These are phyloP conservation scores for Nanger granti DNA, from an alignment of 2,113 vertebrate species.

Conservation along the genomic window DNA sequence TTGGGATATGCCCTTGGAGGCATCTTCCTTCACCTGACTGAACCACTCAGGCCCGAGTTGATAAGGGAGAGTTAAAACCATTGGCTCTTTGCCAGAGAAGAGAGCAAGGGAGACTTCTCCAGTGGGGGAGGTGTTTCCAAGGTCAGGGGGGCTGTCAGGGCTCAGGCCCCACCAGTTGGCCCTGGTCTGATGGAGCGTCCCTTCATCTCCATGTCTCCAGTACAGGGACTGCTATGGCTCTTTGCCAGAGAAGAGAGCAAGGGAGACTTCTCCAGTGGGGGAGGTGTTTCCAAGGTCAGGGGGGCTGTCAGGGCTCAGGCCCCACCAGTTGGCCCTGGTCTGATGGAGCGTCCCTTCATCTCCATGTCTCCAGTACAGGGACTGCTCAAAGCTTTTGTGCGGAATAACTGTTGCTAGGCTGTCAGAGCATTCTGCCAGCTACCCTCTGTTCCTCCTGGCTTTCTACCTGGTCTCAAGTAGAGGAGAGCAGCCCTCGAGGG, in stretches of 20 bases:
- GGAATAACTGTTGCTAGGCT: neutral
- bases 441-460: neutral
- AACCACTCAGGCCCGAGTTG: neutral
- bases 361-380: neutral
- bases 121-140: neutral
- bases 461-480: neutral
- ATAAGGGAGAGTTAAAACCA: neutral
- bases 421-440: neutral
- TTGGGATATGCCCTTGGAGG: neutral
- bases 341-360: neutral
- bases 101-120: neutral
- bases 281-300: neutral
- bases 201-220: neutral
- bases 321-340: neutral
- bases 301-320: neutral
- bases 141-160: neutral
- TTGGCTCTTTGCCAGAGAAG: neutral
- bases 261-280: neutral
- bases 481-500: neutral
- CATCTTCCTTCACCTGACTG: neutral
- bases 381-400: neutral
- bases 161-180: neutral
- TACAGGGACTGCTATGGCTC: neutral
- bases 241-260: too few species aligned
- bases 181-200: neutral